Evolutionary conservation across 2,888 invertebrate species (phyloP).

Genomic region (Formica aserva): DNA sequence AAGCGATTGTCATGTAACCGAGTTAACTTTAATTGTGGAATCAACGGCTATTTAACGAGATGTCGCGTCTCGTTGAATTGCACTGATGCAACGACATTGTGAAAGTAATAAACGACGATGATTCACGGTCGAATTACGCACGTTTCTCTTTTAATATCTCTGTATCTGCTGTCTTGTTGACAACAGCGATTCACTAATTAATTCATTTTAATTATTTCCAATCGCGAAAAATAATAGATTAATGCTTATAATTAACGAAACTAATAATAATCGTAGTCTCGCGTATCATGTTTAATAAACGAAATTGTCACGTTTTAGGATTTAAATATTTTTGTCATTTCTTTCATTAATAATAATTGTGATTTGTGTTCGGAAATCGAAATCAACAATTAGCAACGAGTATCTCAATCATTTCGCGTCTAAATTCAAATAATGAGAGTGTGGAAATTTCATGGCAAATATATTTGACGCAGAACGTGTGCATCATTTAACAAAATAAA

Average conservation of each 20-base stretch:
- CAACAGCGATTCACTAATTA: slow-evolving; percentile 42
- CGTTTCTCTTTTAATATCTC: slow-evolving; percentile 23
- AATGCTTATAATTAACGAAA: slow-evolving; percentile 10
- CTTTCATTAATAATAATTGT: slow-evolving; percentile 15
- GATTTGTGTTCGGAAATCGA: not conserved
- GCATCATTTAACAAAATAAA: slow-evolving; percentile 39
- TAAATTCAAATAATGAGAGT: not conserved
- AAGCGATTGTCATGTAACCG: slow-evolving; percentile 50
- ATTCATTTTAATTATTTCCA: slow-evolving; percentile 22
- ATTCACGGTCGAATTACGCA: slow-evolving; percentile 34
- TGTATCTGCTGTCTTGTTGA: slow-evolving; percentile 25
- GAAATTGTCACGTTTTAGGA: not conserved
- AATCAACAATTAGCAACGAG: not conserved
- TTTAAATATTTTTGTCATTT: slow-evolving; percentile 10
- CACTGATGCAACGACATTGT: slow-evolving; percentile 41
- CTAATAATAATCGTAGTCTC: slow-evolving; percentile 14
- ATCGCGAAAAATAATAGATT: slow-evolving; percentile 26
- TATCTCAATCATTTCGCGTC: not conserved
- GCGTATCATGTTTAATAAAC: slow-evolving; percentile 2
- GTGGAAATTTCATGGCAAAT: not conserved
- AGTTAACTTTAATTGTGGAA: slow-evolving; percentile 54
- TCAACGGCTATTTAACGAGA: slow-evolving; percentile 51
- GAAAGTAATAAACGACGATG: slow-evolving; percentile 44
- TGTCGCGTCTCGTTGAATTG: slow-evolving; percentile 42
- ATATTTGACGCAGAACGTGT: not conserved